Conservation (phyloP, 2,888 invertebrate genomes). For the Aleiodes alternator region DNA sequence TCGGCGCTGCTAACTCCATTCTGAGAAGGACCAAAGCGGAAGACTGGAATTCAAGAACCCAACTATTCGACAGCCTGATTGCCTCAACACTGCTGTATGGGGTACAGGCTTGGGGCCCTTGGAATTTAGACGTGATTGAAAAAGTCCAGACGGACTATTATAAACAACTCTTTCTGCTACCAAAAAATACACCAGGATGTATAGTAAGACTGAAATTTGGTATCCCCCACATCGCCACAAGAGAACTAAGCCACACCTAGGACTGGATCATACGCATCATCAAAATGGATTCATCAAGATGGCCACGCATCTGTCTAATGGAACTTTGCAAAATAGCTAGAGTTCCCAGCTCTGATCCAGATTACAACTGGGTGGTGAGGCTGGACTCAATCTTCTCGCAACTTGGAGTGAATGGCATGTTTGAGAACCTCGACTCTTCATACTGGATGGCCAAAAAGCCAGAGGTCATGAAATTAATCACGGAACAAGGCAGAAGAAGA, state of each 20-base stretch:
- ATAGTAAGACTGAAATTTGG: not conserved
- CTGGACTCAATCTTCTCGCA: too few relatives aligned
- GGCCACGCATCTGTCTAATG: not conserved
- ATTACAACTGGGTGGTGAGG: too few relatives aligned
- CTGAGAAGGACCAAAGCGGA: not conserved
- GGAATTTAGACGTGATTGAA: not conserved
- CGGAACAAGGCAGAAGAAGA: too few relatives aligned
- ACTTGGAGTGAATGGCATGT: too few relatives aligned
- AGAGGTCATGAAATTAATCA: too few relatives aligned
- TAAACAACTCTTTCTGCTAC: not conserved
- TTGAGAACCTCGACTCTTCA: too few relatives aligned
- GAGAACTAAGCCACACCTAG: not conserved
- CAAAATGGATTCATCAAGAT: not conserved
- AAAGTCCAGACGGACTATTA: not conserved
- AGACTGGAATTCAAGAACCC: not conserved
- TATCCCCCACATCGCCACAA: not conserved
- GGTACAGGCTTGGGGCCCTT: not conserved
- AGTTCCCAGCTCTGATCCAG: too few relatives aligned
- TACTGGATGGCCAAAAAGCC: too few relatives aligned
- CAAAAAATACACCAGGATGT: not conserved
- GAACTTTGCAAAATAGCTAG: not conserved
- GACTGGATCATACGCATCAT: not conserved
- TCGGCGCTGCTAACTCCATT: not conserved
- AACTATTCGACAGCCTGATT: not conserved
- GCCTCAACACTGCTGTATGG: conserved; percentile 1